Evolutionary conservation across 1,140 invertebrate species (phyloP).

Genomic region (Aphelinus atriplicis): DNA sequence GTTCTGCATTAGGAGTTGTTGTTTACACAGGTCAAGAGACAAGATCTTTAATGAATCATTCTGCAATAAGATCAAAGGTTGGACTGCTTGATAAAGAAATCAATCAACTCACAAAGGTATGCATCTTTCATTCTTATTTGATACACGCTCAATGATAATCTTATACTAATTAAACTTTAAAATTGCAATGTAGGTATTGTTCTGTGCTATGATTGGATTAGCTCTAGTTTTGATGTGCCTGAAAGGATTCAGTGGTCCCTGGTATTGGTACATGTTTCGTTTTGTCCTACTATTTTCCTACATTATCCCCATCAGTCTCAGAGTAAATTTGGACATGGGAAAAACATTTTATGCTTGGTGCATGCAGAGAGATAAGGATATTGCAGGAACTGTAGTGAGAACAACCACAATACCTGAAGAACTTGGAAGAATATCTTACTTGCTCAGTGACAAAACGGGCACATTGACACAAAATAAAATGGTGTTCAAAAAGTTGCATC

Average conservation of each 20-base stretch:
- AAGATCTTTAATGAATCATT: conserved; percentile 98
- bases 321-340: conserved; percentile 99
- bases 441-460: conserved; percentile 98
- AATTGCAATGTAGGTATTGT: conserved; percentile 74
- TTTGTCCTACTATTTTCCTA: conserved; percentile 98
- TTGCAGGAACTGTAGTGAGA: conserved; percentile 95
- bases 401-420: conserved; percentile 99
- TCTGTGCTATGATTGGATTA: conserved; percentile 89
- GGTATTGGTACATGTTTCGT: conserved; percentile 96
- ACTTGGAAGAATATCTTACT: conserved; percentile 93
- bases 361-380: conserved; percentile 93
- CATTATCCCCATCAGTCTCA: conserved; percentile 97
- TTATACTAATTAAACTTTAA: neutral
- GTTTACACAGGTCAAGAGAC: conserved; percentile 98
- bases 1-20: conserved; percentile 92
- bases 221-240: conserved; percentile 95
- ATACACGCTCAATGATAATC: too few relatives aligned
- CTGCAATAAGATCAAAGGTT: conserved; percentile 92
- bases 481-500: conserved; percentile 94
- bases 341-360: conserved; percentile 98
- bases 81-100: conserved; percentile 95
- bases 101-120: conserved; percentile 91
- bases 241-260: conserved; percentile 94
- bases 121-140: neutral
- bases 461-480: conserved; percentile 99